A percentile compares a stretch with the other conserved stretches of the same genome.
Evolutionary conservation across 2,888 invertebrate genomes (phyloP).

Genomic region (Zaprionus obscuricornis): DNA sequence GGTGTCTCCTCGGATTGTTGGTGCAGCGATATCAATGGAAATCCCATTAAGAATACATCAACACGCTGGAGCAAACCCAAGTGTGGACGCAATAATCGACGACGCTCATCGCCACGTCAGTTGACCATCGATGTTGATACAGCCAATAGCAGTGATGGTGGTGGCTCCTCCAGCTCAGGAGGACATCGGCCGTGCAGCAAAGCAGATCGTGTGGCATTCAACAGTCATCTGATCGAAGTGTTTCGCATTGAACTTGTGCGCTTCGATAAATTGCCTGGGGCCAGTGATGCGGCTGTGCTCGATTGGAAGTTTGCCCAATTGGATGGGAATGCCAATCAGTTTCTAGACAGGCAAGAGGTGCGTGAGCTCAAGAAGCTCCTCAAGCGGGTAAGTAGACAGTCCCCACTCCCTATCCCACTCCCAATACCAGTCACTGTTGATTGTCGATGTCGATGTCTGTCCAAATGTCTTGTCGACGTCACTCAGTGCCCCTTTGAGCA

Average conservation of each 20-base stretch:
- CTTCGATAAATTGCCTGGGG: slow-evolving; percentile 76
- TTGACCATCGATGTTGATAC: slow-evolving; percentile 39
- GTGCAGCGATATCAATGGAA: slow-evolving; percentile 94
- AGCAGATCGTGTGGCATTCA: slow-evolving; percentile 91
- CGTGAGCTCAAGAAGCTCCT: slow-evolving; percentile 91
- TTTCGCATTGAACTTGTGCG: slow-evolving; percentile 91
- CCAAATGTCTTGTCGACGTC: slow-evolving; percentile 30
- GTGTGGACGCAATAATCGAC: slow-evolving; percentile 87
- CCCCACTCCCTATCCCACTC: neutral
- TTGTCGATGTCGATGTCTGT: too few species aligned
- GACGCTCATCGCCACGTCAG: slow-evolving; percentile 86
- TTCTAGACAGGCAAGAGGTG: slow-evolving; percentile 92
- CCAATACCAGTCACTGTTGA: slow-evolving; percentile 4
- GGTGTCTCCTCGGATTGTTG: slow-evolving; percentile 92
- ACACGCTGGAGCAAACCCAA: slow-evolving; percentile 88
- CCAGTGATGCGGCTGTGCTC: slow-evolving; percentile 84
- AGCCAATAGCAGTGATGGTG: slow-evolving; percentile 40
- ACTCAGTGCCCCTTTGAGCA: slow-evolving; percentile 16
- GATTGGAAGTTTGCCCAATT: slow-evolving; percentile 96
- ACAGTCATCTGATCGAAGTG: slow-evolving; percentile 92
- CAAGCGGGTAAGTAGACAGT: slow-evolving; percentile 86
- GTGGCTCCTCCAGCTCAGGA: slow-evolving; percentile 27
- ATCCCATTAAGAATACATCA: slow-evolving; percentile 91
- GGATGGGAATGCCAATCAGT: slow-evolving; percentile 91
- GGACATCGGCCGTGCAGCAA: slow-evolving; percentile 87